Percentiles rank a stretch among this genome's conserved stretches.
Evolutionary conservation across 2,113 vertebrate species (phyloP).

Genomic region (Brienomyrus brachyistius): DNA sequence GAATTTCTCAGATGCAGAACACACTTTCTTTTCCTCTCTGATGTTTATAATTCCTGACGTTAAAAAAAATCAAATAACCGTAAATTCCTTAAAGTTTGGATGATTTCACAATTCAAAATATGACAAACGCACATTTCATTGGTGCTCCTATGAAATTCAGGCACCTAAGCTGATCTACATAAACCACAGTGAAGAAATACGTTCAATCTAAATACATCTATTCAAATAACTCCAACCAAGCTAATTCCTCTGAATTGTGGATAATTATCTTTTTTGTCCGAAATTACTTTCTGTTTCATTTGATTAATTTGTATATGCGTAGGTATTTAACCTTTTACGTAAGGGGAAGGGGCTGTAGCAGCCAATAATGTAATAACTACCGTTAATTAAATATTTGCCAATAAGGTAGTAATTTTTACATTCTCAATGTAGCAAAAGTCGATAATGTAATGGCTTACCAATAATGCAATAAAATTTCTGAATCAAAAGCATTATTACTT

Average conservation of each 20-base stretch:
- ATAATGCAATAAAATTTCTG: neutral
- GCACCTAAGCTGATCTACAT: neutral
- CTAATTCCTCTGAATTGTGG: neutral
- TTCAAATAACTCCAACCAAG: neutral
- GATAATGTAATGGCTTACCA: neutral
- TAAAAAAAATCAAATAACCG: neutral
- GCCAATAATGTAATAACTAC: neutral
- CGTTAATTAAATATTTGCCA: neutral
- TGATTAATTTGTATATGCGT: neutral
- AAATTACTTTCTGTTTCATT: neutral
- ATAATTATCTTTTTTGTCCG: neutral
- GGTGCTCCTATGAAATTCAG: neutral
- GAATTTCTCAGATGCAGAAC: conserved; percentile 83
- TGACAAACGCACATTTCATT: neutral
- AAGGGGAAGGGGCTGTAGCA: neutral
- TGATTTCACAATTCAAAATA: neutral
- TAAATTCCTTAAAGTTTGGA: neutral
- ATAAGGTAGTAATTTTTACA: neutral
- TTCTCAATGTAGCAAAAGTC: neutral
- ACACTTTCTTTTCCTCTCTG: conserved; percentile 84
- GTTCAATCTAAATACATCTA: neutral
- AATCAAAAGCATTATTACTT: neutral
- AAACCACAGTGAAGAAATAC: neutral
- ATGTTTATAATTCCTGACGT: conserved; percentile 83
- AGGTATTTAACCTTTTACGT: neutral